Evolutionary conservation across 2,113 vertebrate species (phyloP).

Genomic region (Panthera leo): DNA sequence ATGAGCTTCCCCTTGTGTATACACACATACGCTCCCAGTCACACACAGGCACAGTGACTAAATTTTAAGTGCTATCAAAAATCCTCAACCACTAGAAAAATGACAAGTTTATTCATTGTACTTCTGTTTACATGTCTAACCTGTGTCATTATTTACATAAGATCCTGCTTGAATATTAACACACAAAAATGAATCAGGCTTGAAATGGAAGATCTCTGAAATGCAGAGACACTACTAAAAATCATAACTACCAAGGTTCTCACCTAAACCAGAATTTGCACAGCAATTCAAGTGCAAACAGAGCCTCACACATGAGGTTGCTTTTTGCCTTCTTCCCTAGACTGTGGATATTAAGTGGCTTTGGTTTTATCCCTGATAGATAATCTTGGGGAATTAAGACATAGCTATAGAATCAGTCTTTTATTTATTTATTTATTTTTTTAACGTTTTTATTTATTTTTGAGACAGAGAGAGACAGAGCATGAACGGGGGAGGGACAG

Average conservation of each 20-base stretch:
- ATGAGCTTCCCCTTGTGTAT: background rate
- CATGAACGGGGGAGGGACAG: too few relatives aligned
- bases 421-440: background rate
- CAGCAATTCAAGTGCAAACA: background rate
- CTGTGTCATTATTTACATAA: conserved; percentile 12
- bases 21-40: background rate
- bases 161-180: conserved; percentile 36
- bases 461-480: too few relatives aligned
- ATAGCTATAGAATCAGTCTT: conserved; percentile 28
- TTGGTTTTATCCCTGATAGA: conserved; percentile 20
- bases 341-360: background rate
- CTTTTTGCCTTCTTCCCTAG: background rate
- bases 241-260: background rate
- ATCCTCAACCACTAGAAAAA: conserved; percentile 34
- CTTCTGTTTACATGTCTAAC: conserved; percentile 31
- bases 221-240: background rate
- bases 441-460: too few relatives aligned
- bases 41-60: background rate
- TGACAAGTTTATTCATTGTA: background rate
- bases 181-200: conserved; percentile 35
- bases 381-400: conserved; percentile 25
- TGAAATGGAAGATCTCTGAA: conserved; percentile 14
- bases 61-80: conserved; percentile 11
- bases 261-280: background rate
- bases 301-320: background rate